phyloP scores from a whole-genome alignment of 2,888 invertebrate genomes.

The Acanthococcus lagerstroemiae region DNA sequence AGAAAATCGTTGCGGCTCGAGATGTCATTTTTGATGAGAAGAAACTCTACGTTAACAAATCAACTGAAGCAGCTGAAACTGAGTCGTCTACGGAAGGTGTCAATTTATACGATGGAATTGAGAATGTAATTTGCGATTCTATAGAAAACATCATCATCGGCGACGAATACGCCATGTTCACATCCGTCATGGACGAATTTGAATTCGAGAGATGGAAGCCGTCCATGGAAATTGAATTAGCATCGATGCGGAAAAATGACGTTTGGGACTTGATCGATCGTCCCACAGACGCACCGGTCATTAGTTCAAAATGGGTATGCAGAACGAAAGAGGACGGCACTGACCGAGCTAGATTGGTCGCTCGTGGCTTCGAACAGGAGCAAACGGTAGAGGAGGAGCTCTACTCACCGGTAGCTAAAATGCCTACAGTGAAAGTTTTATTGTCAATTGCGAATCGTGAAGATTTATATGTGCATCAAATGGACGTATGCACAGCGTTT shows the following conservation, averaged over 20 bases:
- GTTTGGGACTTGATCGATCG: too few species aligned
- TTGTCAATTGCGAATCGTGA: neutral
- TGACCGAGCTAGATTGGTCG: neutral
- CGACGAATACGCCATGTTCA: too few species aligned
- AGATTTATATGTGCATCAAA: neutral
- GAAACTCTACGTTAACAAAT: neutral
- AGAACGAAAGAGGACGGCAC: neutral
- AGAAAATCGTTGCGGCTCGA: neutral
- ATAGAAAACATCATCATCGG: too few species aligned
- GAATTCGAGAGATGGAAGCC: too few species aligned
- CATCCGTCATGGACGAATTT: too few species aligned
- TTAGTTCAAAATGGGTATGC: neutral
- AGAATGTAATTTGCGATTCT: too few species aligned
- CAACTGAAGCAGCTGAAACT: too few species aligned
- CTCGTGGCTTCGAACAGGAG: neutral
- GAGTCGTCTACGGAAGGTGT: too few species aligned
- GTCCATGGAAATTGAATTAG: too few species aligned
- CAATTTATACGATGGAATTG: too few species aligned
- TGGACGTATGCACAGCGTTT: neutral
- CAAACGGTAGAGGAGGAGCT: neutral
- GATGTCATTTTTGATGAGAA: neutral
- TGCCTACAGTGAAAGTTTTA: neutral
- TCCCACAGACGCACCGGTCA: neutral
- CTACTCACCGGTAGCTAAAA: neutral
- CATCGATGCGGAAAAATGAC: too few species aligned